phyloP scores from a whole-genome alignment of 1,140 invertebrate genomes.

The Parasteatoda tepidariorum region DNA sequence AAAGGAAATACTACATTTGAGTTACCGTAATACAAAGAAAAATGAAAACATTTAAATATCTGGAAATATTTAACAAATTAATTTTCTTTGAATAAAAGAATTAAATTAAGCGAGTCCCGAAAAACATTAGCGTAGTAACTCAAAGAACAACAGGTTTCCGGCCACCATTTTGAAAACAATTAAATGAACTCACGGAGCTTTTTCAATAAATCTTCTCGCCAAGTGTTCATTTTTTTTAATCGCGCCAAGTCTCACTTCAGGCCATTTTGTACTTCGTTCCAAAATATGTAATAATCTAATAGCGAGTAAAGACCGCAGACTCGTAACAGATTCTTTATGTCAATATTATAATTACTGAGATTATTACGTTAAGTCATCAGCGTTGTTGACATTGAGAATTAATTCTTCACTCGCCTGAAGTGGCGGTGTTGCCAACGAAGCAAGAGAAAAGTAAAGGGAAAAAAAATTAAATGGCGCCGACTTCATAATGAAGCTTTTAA shows the following conservation, averaged over 20 bases:
- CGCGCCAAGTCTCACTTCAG: neutral
- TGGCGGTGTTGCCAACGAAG: constrained; percentile 15
- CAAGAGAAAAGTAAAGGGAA: constrained; percentile 3
- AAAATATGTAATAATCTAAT: constrained; percentile 61
- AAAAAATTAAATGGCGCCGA: constrained; percentile 14
- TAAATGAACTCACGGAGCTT: constrained; percentile 24
- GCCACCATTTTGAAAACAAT: constrained; percentile 54
- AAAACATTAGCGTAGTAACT: too few species aligned
- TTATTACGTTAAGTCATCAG: constrained; percentile 61
- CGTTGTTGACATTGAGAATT: constrained; percentile 59
- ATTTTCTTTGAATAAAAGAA: too few species aligned
- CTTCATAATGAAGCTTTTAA: constrained; percentile 59
- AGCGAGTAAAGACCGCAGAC: constrained; percentile 52
- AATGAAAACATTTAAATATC: too few species aligned
- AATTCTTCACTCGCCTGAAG: constrained; percentile 51
- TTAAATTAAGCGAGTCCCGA: too few species aligned
- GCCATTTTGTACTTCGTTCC: constrained; percentile 52
- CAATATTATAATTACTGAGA: constrained; percentile 60
- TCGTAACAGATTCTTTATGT: constrained; percentile 60
- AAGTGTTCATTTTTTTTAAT: constrained; percentile 1
- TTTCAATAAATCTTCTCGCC: constrained; percentile 58
- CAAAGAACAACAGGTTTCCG: constrained; percentile 55
- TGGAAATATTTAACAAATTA: too few species aligned
- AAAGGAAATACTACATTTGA: too few species aligned
- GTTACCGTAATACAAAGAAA: too few species aligned